Conservation (phyloP, 2,888 invertebrate genomes). For the Cephus pulcher region DNA sequence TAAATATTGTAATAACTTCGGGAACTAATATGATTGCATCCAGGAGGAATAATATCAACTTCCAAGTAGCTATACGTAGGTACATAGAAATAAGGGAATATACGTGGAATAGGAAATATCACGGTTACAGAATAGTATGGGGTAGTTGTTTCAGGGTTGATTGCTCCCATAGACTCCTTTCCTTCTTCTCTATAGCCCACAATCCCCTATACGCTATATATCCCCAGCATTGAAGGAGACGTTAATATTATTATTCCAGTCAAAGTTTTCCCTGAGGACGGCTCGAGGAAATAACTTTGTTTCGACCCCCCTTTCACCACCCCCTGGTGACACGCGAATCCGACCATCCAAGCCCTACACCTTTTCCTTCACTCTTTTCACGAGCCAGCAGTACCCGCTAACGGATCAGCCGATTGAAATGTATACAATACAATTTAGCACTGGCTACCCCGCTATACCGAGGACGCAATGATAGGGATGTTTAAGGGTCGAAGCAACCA, state of each 20-base stretch:
- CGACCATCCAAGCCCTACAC: background rate
- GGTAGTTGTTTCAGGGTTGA: background rate
- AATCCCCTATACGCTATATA: too few relatives aligned
- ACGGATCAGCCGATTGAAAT: too few relatives aligned
- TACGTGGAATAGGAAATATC: slow-evolving; percentile 38
- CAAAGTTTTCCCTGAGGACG: slow-evolving; percentile 12
- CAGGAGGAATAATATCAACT: slow-evolving; percentile 44
- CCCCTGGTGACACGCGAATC: background rate
- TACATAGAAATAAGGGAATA: slow-evolving; percentile 8
- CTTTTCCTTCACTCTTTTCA: too few relatives aligned
- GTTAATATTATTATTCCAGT: slow-evolving; percentile 20
- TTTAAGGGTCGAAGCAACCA: too few relatives aligned
- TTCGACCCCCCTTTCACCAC: background rate
- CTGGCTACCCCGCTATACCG: too few relatives aligned
- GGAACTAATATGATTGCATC: slow-evolving; percentile 56
- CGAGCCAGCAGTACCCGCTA: too few relatives aligned
- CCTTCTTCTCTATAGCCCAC: too few relatives aligned
- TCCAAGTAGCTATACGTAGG: slow-evolving; percentile 25
- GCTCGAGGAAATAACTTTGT: background rate
- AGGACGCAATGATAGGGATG: too few relatives aligned
- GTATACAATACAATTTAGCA: too few relatives aligned
- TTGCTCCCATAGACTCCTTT: background rate
- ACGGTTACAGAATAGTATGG: background rate
- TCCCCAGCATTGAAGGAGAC: background rate
- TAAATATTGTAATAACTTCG: slow-evolving; percentile 58